These are phyloP conservation scores for Brotula barbata DNA, from an alignment of 2,797 vertebrate species.

Conservation along the genomic window DNA sequence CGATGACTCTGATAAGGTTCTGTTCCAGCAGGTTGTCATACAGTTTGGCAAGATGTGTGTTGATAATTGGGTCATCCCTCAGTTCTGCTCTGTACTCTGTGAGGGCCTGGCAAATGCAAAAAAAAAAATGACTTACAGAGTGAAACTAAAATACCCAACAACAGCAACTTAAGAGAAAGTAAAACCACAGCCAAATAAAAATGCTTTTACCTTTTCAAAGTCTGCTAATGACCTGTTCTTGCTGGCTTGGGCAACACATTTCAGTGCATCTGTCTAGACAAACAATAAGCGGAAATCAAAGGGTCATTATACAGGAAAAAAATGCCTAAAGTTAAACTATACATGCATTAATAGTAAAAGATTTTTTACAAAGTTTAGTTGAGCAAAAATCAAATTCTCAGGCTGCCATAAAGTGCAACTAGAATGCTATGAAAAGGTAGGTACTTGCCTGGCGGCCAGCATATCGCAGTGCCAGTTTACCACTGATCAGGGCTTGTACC, in stretches of 20 bases:
- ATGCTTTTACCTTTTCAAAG: constrained; percentile 91
- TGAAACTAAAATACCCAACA: background rate
- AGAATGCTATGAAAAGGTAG: no score
- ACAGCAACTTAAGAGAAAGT: background rate
- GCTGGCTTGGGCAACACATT: constrained; percentile 95
- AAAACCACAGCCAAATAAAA: background rate
- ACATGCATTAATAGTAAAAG: no score
- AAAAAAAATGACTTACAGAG: background rate
- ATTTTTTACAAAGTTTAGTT: no score
- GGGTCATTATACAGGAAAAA: background rate
- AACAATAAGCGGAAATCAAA: constrained; percentile 23
- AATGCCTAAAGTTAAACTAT: no score
- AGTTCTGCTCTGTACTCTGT: constrained; percentile 96
- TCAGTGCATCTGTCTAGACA: constrained; percentile 93
- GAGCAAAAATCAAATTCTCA: background rate
- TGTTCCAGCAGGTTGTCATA: constrained; percentile 98
- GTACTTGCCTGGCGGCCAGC: constrained; percentile 89
- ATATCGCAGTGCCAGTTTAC: constrained; percentile 93
- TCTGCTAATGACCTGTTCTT: constrained; percentile 99
- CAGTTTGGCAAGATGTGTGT: constrained; percentile 92
- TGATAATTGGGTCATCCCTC: constrained; percentile 97
- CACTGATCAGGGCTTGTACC: constrained; percentile 94
- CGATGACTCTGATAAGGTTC: constrained; percentile 98
- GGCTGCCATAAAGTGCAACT: no score
- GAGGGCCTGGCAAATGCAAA: constrained; percentile 81